Percentiles rank a stretch among this genome's conserved stretches.
These are phyloP conservation scores for Pavo muticus DNA, from an alignment of 2,113 vertebrate species.

Conservation along the genomic window DNA sequence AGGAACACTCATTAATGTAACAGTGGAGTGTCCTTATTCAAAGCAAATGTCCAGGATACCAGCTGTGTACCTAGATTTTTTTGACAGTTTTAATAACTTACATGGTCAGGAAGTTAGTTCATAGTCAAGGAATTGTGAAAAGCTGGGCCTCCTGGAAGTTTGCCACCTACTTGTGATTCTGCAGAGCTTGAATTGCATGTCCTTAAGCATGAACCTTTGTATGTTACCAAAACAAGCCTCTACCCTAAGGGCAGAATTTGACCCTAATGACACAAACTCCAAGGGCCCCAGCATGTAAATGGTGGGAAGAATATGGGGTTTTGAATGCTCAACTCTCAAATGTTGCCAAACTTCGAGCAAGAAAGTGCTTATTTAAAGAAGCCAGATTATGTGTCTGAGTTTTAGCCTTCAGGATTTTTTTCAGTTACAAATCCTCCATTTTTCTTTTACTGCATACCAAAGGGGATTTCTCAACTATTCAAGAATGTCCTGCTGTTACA, in stretches of 20 bases:
- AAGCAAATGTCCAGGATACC: conserved; percentile 43
- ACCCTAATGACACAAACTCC: neutral
- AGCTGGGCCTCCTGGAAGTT: conserved; percentile 53
- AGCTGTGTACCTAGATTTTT: conserved; percentile 51
- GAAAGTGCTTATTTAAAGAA: neutral
- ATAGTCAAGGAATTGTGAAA: conserved; percentile 67
- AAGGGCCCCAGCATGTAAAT: neutral
- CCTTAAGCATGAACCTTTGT: neutral
- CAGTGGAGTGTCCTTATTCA: conserved; percentile 49
- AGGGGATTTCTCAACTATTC: neutral
- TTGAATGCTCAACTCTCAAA: conserved; percentile 1
- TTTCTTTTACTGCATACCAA: neutral
- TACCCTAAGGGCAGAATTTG: conserved; percentile 2
- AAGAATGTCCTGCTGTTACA: neutral
- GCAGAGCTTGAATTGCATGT: neutral
- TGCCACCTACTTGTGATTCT: conserved; percentile 59
- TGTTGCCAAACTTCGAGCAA: neutral
- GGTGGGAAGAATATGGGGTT: neutral
- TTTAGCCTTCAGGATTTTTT: neutral
- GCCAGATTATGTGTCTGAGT: neutral
- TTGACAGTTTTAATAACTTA: conserved; percentile 63
- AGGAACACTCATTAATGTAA: conserved; percentile 46
- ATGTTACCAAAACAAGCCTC: neutral
- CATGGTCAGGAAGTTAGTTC: conserved; percentile 67
- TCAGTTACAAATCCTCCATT: neutral